Conservation (phyloP, 2,888 invertebrate genomes). For the Diadegma fenestrale region DNA sequence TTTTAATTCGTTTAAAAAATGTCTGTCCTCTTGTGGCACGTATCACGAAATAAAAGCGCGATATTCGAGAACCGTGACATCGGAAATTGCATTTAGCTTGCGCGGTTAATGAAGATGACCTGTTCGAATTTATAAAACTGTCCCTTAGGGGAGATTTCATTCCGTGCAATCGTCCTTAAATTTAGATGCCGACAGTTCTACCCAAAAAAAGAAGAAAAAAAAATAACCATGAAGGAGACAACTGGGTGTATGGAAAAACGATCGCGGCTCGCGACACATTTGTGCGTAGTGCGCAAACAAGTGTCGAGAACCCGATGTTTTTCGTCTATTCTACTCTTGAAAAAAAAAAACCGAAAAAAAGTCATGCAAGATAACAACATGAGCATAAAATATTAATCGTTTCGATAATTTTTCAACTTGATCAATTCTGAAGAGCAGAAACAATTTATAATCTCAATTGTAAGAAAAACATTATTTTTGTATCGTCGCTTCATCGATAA, state of each 20-base stretch:
- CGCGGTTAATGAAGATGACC: constrained; percentile 72
- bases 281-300: background rate
- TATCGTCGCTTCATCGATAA: no score
- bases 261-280: constrained; percentile 17
- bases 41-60: constrained; percentile 74
- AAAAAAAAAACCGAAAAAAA: constrained; percentile 6
- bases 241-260: constrained; percentile 55
- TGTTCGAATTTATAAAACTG: constrained; percentile 78
- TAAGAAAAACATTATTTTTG: no score
- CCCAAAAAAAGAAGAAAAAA: constrained; percentile 70
- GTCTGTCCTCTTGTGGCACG: constrained; percentile 70
- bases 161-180: constrained; percentile 81
- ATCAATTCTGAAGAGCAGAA: constrained; percentile 10
- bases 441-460: no score
- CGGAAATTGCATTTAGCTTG: constrained; percentile 72
- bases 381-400: constrained; percentile 8
- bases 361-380: constrained; percentile 11
- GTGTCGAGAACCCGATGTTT: constrained; percentile 26
- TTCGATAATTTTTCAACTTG: background rate
- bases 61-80: constrained; percentile 73
- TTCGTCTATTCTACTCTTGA: constrained; percentile 44
- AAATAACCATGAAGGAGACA: constrained; percentile 67
- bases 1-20: constrained; percentile 7
- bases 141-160: constrained; percentile 83
- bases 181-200: constrained; percentile 82